Evolutionary conservation across 2,797 vertebrate species (phyloP).

Genomic region (Coranthus polyacanthus): DNA sequence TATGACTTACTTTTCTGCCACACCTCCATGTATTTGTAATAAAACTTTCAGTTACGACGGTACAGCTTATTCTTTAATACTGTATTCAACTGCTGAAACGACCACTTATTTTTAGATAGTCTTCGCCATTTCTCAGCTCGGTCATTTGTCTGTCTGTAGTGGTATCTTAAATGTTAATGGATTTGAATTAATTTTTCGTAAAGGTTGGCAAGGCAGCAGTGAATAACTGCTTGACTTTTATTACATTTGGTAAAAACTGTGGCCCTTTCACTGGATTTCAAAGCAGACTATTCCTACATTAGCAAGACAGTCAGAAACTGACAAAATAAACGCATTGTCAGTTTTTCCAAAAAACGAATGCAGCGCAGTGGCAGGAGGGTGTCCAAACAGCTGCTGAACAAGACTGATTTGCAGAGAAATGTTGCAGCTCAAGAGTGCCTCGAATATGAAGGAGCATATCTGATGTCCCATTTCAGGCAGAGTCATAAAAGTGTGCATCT

Average conservation of each 20-base stretch:
- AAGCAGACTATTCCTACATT: constrained; percentile 8
- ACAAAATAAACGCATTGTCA: constrained; percentile 22
- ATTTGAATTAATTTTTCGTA: no score
- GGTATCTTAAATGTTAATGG: neutral
- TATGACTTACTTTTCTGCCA: neutral
- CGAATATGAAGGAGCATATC: constrained; percentile 40
- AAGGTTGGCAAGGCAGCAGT: no score
- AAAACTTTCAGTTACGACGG: neutral
- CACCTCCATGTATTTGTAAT: no score
- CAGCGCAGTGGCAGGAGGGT: constrained; percentile 17
- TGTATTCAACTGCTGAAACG: neutral
- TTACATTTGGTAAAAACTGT: no score
- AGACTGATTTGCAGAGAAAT: constrained; percentile 31
- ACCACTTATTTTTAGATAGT: neutral
- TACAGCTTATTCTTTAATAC: neutral
- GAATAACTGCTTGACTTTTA: no score
- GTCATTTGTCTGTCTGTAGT: neutral
- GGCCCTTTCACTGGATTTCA: neutral
- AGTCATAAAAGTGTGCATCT: constrained; percentile 36
- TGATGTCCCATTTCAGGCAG: constrained; percentile 48
- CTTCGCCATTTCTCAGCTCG: neutral
- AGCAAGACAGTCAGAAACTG: constrained; percentile 3
- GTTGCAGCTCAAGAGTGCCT: constrained; percentile 36
- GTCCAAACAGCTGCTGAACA: constrained; percentile 31
- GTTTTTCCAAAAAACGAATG: constrained; percentile 6